Base-by-base conservation (phyloP, 2,888 invertebrate genomes). In the Pollenia amentaria region DNA sequence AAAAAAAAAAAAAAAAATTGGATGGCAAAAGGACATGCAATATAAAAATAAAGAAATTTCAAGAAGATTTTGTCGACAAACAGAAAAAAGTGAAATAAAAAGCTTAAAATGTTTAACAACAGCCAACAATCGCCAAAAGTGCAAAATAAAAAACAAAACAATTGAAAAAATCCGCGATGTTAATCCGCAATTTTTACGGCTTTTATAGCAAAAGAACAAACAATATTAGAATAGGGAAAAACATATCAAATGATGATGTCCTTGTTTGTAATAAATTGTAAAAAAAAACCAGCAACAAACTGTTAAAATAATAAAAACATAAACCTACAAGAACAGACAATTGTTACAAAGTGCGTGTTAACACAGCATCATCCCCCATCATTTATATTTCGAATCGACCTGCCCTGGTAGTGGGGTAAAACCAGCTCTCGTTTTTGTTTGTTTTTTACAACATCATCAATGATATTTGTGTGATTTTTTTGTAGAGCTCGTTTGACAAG, bases 161-260 rank as follows among this genome's bases (percentile, higher is more conserved):
- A 85, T 70, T 83, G 86, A 88, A 88, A 90, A 91, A 91, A 91
- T 91, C 91, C 91, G 91, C 91, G 91, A 91, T 91, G 90, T 91
- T 91, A 91, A 91, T 91, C 91, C 91, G 91, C 91, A 91, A 91
- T 91, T 91, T 91, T 91, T 92, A 91, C 91, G 91, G 91, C 92
- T 92, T 91, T 92, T 90, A 89, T 89, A 87, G 87, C 46, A 57
- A 48, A 80, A 89, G 70, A 60, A 48, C 6, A 3, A 69, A 14
- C 7, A 57, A 46, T 10, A 57, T 44, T 53, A 21, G 42, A 79
- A 69, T 16, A 44, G 55, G 18, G 46, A 42, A 77, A 48, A 46
- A 18, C 18, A 12, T 60, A 83, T 73, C 77, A 84, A 84, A 81
- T 87, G 64, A 81, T 84, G 73, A 84, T 84, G 87, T 85, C 85